These are phyloP conservation scores for Mycogona germanica DNA, from an alignment of 2,888 invertebrate species.

Conservation along the genomic window DNA sequence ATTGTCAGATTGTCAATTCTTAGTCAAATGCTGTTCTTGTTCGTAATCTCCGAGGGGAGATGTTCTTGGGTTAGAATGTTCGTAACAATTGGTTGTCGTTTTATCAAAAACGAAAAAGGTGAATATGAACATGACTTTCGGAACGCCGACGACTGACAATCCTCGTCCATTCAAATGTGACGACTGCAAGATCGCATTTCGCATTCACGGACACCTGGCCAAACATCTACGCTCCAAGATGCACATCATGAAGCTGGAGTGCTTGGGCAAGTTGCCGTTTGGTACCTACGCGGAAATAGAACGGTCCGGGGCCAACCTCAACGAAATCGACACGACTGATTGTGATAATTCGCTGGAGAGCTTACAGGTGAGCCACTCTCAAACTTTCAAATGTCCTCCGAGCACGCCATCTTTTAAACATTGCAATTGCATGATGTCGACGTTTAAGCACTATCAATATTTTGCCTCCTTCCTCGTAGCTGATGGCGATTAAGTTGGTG, in stretches of 20 bases:
- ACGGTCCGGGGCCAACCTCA: slow-evolving; percentile 73
- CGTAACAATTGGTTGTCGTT: neutral
- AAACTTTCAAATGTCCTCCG: neutral
- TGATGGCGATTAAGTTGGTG: slow-evolving; percentile 29
- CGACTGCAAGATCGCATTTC: slow-evolving; percentile 89
- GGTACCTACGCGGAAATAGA: slow-evolving; percentile 92
- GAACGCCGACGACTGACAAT: slow-evolving; percentile 64
- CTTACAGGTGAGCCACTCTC: slow-evolving; percentile 45
- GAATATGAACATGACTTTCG: slow-evolving; percentile 72
- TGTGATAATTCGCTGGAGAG: slow-evolving; percentile 89
- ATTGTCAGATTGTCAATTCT: too few species aligned
- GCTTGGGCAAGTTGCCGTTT: slow-evolving; percentile 64
- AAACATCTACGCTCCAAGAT: slow-evolving; percentile 93
- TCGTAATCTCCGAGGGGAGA: neutral
- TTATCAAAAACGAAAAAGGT: slow-evolving; percentile 33
- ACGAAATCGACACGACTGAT: slow-evolving; percentile 91
- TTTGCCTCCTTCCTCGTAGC: slow-evolving; percentile 20
- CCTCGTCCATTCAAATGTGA: slow-evolving; percentile 92
- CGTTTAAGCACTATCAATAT: too few species aligned
- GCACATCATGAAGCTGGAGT: slow-evolving; percentile 89
- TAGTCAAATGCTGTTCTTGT: neutral
- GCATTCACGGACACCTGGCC: slow-evolving; percentile 89
- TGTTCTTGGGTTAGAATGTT: neutral
- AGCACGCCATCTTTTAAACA: neutral
- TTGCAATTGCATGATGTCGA: neutral